Evolutionary conservation across 2,797 vertebrate species (phyloP).

Genomic region (Helarctos malayanus): DNA sequence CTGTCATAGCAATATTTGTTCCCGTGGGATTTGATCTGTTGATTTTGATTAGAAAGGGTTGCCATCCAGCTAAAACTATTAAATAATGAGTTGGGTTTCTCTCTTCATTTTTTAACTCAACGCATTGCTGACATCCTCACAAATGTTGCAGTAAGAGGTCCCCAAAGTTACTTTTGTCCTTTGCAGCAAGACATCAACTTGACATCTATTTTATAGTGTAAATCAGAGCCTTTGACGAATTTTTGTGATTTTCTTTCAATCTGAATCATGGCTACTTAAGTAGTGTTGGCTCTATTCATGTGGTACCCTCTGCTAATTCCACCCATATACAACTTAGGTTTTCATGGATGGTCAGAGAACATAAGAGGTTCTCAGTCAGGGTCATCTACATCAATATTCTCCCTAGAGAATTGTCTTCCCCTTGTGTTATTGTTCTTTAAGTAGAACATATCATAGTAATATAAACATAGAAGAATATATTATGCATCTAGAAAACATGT

Average conservation of each 20-base stretch:
- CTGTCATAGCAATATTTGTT: not conserved
- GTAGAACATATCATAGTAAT: not conserved
- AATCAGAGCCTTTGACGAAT: not conserved
- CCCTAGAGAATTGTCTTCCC: not conserved
- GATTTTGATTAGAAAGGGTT: not conserved
- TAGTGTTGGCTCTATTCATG: not conserved
- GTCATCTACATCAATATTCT: not conserved
- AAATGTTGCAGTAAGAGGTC: not conserved
- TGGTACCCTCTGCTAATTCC: not conserved
- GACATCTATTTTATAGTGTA: slow-evolving; percentile 24
- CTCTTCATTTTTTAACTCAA: slow-evolving; percentile 25
- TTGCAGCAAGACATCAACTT: not conserved
- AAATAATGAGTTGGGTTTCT: not conserved
- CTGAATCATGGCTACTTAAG: not conserved
- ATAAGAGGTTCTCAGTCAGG: not conserved
- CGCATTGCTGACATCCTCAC: not conserved
- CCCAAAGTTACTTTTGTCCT: slow-evolving; percentile 16
- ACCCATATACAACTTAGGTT: not conserved
- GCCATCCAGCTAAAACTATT: not conserved
- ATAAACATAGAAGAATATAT: not conserved
- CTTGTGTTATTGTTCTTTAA: not conserved
- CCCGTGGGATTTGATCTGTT: not conserved
- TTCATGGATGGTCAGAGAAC: not conserved
- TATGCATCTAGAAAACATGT: slow-evolving; percentile 10
- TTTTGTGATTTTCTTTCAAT: not conserved